Percentiles rank a stretch among this genome's conserved stretches.
These are phyloP conservation scores for Discoglossus pictus DNA, from an alignment of 2,797 vertebrate species.

Conservation along the genomic window DNA sequence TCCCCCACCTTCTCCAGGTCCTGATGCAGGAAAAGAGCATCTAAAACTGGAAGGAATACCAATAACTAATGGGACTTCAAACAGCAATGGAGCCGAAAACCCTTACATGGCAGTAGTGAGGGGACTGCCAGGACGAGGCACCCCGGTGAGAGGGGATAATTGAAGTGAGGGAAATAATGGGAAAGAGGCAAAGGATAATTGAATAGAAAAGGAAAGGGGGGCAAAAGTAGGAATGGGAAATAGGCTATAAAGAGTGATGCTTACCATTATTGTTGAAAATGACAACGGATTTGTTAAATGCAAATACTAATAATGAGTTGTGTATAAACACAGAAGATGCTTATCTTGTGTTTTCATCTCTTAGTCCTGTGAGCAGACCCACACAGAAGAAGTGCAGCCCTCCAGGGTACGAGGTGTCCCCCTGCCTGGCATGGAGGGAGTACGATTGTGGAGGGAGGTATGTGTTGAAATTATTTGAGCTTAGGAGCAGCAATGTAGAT, in stretches of 20 bases:
- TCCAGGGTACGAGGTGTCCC: slow-evolving; percentile 56
- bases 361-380: slow-evolving; percentile 38
- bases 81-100: slow-evolving; percentile 36
- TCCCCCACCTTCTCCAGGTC: slow-evolving; percentile 55
- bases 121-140: slow-evolving; percentile 52
- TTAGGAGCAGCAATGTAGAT: too few species aligned
- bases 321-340: too few species aligned
- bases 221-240: too few species aligned
- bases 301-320: too few species aligned
- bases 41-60: slow-evolving; percentile 60
- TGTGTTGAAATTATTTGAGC: slow-evolving; percentile 51
- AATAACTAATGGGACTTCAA: slow-evolving; percentile 40
- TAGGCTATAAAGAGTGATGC: too few species aligned
- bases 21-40: slow-evolving; percentile 32
- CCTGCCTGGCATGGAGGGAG: slow-evolving; percentile 63
- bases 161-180: slow-evolving; percentile 35
- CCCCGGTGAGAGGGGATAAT: slow-evolving; percentile 35
- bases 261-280: too few species aligned
- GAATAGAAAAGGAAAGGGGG: not conserved
- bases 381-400: slow-evolving; percentile 53
- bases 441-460: slow-evolving; percentile 63
- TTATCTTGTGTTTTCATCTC: not conserved
- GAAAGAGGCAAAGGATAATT: slow-evolving; percentile 10
- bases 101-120: slow-evolving; percentile 54
- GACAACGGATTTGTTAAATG: too few species aligned